Conservation (phyloP, 2,888 invertebrate genomes). For the Oegoconia quadripuncta region DNA sequence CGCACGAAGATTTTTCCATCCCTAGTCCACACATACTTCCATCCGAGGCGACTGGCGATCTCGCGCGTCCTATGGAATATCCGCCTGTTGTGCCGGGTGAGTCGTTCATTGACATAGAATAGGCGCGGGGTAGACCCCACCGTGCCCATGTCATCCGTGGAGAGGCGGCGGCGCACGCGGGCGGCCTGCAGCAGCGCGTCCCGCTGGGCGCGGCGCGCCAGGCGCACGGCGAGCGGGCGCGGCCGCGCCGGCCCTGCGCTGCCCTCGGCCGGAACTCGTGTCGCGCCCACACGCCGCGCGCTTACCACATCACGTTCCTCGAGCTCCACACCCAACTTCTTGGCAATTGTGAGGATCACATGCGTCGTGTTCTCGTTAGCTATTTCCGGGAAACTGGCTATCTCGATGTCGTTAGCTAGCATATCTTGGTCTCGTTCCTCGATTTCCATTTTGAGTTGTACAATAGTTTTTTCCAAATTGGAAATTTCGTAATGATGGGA, state of each 20-base stretch:
- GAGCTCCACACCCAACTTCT: slow-evolving; percentile 1
- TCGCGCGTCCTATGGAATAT: not conserved
- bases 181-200: not conserved
- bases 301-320: not conserved
- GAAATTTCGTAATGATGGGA: not conserved
- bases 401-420: not conserved
- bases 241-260: not conserved
- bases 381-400: not conserved
- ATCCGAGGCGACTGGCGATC: not conserved
- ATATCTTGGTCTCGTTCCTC: not conserved
- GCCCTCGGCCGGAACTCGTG: not conserved
- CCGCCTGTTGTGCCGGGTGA: not conserved
- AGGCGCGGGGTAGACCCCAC: not conserved
- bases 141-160: not conserved
- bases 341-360: not conserved
- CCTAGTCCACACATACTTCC: not conserved
- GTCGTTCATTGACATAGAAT: slow-evolving; percentile 5
- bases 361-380: not conserved
- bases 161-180: no score
- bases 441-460: not conserved
- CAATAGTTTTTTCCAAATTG: not conserved
- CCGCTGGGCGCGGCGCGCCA: not conserved
- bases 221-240: not conserved
- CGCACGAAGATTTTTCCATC: not conserved
- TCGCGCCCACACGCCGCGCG: not conserved